Conservation (phyloP, 2,797 vertebrate genomes). For the Pseudotriccus pelzelni region DNA sequence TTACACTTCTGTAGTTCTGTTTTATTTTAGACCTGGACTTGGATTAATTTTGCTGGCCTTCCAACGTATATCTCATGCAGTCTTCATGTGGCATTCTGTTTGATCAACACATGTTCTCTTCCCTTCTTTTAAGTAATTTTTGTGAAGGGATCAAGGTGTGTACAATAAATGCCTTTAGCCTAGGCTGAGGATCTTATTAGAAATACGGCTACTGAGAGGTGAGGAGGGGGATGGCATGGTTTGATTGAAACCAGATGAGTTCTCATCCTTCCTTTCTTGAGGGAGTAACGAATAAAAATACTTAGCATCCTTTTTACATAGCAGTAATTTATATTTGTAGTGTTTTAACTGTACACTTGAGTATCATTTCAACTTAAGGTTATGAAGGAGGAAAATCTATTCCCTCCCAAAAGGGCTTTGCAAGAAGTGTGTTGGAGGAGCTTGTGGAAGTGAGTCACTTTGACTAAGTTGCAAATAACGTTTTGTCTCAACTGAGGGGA, state of each 20-base stretch:
- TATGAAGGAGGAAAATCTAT: neutral
- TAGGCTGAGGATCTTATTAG: neutral
- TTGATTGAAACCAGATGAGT: neutral
- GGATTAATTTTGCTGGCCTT: neutral
- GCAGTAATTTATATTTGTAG: neutral
- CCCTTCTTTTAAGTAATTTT: neutral
- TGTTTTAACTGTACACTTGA: neutral
- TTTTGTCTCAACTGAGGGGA: neutral
- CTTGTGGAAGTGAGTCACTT: neutral
- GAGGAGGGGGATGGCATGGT: neutral
- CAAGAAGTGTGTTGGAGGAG: neutral
- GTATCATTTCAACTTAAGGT: neutral
- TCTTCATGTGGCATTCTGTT: neutral
- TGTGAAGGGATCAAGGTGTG: neutral
- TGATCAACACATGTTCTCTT: neutral
- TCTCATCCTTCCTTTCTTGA: neutral
- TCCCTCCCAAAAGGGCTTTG: neutral
- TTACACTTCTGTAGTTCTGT: neutral
- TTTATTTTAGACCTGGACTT: neutral
- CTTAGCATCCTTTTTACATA: neutral
- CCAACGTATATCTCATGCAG: fast-evolving
- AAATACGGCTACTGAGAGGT: neutral
- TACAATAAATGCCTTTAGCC: neutral
- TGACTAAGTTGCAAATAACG: neutral
- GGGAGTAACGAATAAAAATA: neutral